Base-by-base conservation (phyloP, 2,113 vertebrate genomes). In the Miniopterus natalensis region DNA sequence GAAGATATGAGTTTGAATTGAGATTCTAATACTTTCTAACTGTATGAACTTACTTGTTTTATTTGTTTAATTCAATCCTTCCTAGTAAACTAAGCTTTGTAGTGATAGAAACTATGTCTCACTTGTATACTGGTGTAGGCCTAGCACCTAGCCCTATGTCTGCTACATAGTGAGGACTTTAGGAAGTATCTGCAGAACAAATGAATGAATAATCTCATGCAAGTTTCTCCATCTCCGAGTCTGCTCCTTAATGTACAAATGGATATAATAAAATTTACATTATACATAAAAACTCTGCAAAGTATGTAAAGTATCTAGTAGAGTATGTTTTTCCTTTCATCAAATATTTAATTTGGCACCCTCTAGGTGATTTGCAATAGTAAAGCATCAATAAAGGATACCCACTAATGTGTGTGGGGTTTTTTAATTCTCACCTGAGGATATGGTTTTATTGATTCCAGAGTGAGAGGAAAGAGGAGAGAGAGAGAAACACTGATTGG, bases 211-310 rank as follows among this genome's bases (percentile, higher is more conserved):
- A n/a, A 90, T 87, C 42, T 94, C 80, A 92, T 27, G 36, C 4
- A 95, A 92, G 71, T 42, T 92, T 61, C 57, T 90, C 80, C 20
- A 83, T 53, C n/a, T 92, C 45, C 73, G 21, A 81, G 8, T 95
- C 45, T 83, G 40, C 92, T 94, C 90, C 55, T 74, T 84, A 90
- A 75, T 59, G 40, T 70, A 47, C 87, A 94, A 88, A 63, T 57
- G 8, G 27, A 27, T 13, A 94, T 20, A 95, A 79, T 68, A 88
- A 84, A 74, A 88, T 63, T 45, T 79, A 29, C 15, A 86, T 84
- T 85, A 92, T 66, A 90, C 78, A 78, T 66, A 75, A 17, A 66
- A 66, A 66, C 31, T n/a, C 63, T 66, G 15, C 31, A 31, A 66
- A 66, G 47, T 94, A 68, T 61, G 31, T 84, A 40, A 87, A 74